Evolutionary conservation across 1,140 invertebrate genomes (phyloP), one percentile per base, ranked within the genome.

Genomic region (Lasioglossum albipes): DNA sequence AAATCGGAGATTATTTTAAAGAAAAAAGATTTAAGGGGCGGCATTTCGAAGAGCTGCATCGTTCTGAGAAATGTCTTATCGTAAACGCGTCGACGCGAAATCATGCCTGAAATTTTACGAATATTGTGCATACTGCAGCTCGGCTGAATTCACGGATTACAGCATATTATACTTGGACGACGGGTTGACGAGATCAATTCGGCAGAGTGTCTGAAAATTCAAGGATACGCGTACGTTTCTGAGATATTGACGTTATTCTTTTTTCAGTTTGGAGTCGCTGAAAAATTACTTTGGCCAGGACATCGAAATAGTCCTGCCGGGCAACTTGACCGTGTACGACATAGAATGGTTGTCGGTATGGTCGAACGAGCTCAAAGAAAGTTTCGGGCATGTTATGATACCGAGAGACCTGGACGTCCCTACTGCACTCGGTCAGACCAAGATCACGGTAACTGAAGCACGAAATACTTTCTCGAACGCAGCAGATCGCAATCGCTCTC

Each of bases 281-380:
- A 94, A 96, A 4, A 95, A 96, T 0, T 99, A 99, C 91, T 96
- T 97, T 88, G 97, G 97, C 0, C 97, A 98, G 90, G 97, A 98
- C 90, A 98, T 99, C 57, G 97, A 98, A 91, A 96, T 98, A 72
- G 96, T 97, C 81, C 91, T 99, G 59, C 97, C 97, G 0, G 96
- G 95, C 20, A 96, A 96, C 82, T 90, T 98, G 82, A 98, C 97
- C 0, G 96, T 98, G 7, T 97, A 97, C 90, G 97, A 98, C 90
- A 97, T 99, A 71, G 97, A 98, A 90, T 98, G 97, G 97, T 93
- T 98, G n/a, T 95, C 96, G 0, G 95, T 98, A 0, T 99, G 97
- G 97, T 97, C 97, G 89, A 95, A 97, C 12, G 94, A 96, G 90
- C 97, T 97, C 90, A 94, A 95, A 49, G 97, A 98, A 86, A 98